Conservation (phyloP, 1,140 invertebrate genomes). For the Temnothorax curvispinosus region DNA sequence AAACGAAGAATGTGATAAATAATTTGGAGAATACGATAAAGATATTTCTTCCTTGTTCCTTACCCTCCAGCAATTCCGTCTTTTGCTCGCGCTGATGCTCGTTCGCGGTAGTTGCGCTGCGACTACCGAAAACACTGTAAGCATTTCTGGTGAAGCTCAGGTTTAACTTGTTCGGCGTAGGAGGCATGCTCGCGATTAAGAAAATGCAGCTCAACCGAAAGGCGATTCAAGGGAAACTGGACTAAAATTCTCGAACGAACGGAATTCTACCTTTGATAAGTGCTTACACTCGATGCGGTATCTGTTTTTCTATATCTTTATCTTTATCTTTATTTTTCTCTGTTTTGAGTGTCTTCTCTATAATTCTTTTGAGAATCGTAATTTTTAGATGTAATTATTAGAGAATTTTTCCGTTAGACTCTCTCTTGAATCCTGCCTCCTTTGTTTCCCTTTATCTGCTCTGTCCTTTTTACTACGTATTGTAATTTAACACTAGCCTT, state of each 20-base stretch:
- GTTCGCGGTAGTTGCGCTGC: conserved; percentile 67
- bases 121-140: conserved; percentile 83
- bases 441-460: not conserved
- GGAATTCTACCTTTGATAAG: conserved; percentile 33
- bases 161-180: conserved; percentile 83
- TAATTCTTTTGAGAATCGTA: not conserved
- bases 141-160: conserved; percentile 83
- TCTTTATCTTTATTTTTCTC: not conserved
- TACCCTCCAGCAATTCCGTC: conserved; percentile 85
- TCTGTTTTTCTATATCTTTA: not conserved
- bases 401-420: not conserved
- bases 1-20: not conserved
- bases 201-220: not conserved
- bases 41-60: conserved; percentile 61
- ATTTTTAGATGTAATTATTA: not conserved
- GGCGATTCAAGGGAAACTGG: not conserved
- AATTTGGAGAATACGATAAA: not conserved
- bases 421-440: not conserved
- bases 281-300: conserved; percentile 8
- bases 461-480: conserved; percentile 44
- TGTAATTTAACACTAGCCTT: conserved; percentile 56
- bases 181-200: conserved; percentile 78
- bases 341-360: not conserved
- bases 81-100: conserved; percentile 84
- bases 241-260: not conserved